Conservation (phyloP, 2,113 vertebrate species). For the Percina caprodes region DNA sequence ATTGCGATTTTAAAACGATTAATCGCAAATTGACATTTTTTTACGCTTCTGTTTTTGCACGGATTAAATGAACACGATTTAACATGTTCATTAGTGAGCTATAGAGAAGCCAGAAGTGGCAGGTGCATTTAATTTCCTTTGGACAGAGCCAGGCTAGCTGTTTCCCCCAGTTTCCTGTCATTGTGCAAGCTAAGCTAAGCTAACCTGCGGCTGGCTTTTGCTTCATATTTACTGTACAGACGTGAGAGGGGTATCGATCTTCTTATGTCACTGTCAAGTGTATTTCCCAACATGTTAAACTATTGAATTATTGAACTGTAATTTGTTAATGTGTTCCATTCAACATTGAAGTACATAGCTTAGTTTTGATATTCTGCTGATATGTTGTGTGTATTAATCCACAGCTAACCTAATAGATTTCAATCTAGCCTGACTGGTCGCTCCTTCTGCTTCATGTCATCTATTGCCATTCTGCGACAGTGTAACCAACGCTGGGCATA, state of each 20-base stretch:
- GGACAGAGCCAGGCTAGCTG: not conserved
- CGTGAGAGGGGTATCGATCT: too few species aligned
- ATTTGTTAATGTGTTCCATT: not conserved
- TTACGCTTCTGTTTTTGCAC: too few species aligned
- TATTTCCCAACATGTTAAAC: conserved; percentile 1
- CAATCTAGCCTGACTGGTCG: conserved; percentile 19
- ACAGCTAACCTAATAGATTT: conserved; percentile 16
- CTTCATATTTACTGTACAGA: not conserved
- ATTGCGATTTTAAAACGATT: too few species aligned
- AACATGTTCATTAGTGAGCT: too few species aligned
- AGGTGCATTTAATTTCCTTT: too few species aligned
- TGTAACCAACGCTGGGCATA: conserved; percentile 1
- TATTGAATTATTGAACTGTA: not conserved
- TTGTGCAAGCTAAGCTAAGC: conserved; percentile 2
- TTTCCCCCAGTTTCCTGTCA: not conserved
- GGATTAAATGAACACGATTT: too few species aligned
- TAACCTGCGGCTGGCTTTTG: not conserved
- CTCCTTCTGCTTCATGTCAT: conserved; percentile 30
- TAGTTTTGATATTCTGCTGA: conserved; percentile 3
- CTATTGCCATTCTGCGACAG: conserved; percentile 9
- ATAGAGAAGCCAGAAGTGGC: too few species aligned
- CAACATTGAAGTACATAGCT: conserved; percentile 1
- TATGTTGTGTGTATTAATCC: conserved; percentile 21
- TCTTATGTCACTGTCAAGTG: not conserved
- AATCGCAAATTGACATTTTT: too few species aligned